Base-by-base conservation (phyloP, 2,888 invertebrate species). In the Drosophila subsilvestris region DNA sequence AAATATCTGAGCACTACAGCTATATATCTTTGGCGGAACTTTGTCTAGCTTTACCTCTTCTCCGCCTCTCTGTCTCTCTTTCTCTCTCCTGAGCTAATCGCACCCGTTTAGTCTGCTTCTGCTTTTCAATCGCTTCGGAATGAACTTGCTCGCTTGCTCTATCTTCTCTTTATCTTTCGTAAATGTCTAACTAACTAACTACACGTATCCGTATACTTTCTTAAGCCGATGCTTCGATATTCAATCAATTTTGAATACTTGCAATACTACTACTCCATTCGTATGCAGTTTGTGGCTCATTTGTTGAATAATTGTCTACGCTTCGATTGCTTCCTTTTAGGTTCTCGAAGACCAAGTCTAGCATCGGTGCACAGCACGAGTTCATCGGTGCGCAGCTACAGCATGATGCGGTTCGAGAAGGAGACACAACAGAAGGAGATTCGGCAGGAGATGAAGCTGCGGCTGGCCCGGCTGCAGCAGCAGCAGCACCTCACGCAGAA, bases 281-380 rank as follows among this genome's bases (percentile, higher is more conserved):
- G 37, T 2, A n/a, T 37, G n/a, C n/a, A 14, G 6, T 37, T 37
- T n/a, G 14, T 3, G 25, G 27, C 14, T 8, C 54, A 42, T 29
- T 56, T 42, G 43, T 22, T 25, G 22, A 14, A 62, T 43, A 47
- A 37, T 37, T 29, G 3, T 44, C 3, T 20, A 49, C 0, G 17
- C n/a, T 1, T 65, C 18, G 6, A 37, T 6, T 55, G 18, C 18
- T 25, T 20, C 14, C 18, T 79, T 76, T n/a, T 93, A 97, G 97
- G 96, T 94, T 96, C 96, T 91, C 94, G 97, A 94, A 95, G 97
- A 93, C 96, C 97, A 93, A 96, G 97, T 94, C 93, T 97, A 93
- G 96, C 95, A 80, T 97, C 97, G 76, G 94, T 97, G 87, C 97
- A 97, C 91, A 97, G 97, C 93, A 95, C 95, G 91, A 95, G 95